Evolutionary conservation across 2,888 invertebrate genomes (phyloP).

Genomic region (Chirona hameri): DNA sequence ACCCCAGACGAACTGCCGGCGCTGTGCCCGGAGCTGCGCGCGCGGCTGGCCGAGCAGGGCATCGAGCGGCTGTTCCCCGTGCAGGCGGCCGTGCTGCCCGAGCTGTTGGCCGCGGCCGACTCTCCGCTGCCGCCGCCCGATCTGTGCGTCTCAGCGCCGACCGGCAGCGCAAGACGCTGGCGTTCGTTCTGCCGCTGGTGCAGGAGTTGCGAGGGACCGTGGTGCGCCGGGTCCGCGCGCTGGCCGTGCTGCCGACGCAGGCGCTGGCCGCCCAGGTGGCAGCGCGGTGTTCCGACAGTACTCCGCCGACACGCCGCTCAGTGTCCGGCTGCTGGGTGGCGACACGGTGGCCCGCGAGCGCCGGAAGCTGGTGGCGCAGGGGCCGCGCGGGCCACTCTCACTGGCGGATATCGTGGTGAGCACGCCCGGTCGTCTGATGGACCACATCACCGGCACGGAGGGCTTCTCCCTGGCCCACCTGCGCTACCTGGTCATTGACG

Average conservation of each 20-base stretch:
- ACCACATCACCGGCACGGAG: conserved; percentile 79
- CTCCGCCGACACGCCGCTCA: conserved; percentile 58
- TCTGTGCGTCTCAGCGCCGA: conserved; percentile 93
- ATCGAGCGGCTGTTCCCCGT: conserved; percentile 79
- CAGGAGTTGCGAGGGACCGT: conserved; percentile 59
- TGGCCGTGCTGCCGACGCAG: conserved; percentile 89
- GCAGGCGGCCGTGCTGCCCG: conserved; percentile 72
- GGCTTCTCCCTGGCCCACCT: conserved; percentile 69
- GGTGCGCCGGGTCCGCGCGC: conserved; percentile 67
- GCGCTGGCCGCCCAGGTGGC: conserved; percentile 84
- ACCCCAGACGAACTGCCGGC: conserved; percentile 5
- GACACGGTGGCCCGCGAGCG: conserved; percentile 26
- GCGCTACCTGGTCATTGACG: conserved; percentile 81
- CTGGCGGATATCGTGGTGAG: conserved; percentile 77
- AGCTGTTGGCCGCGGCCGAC: conserved; percentile 56
- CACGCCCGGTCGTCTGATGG: conserved; percentile 88
- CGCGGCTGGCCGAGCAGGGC: conserved; percentile 55
- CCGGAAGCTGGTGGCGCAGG: background rate
- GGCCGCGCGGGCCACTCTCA: conserved; percentile 32
- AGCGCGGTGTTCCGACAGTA: conserved; percentile 70
- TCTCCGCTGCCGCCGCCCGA: conserved; percentile 72
- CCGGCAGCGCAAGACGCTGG: conserved; percentile 94
- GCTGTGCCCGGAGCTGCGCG: conserved; percentile 31
- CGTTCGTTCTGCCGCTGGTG: conserved; percentile 87
- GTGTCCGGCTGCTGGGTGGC: background rate